Conservation (phyloP, 2,797 vertebrate genomes). For the Cynodonichthys magdalenae region DNA sequence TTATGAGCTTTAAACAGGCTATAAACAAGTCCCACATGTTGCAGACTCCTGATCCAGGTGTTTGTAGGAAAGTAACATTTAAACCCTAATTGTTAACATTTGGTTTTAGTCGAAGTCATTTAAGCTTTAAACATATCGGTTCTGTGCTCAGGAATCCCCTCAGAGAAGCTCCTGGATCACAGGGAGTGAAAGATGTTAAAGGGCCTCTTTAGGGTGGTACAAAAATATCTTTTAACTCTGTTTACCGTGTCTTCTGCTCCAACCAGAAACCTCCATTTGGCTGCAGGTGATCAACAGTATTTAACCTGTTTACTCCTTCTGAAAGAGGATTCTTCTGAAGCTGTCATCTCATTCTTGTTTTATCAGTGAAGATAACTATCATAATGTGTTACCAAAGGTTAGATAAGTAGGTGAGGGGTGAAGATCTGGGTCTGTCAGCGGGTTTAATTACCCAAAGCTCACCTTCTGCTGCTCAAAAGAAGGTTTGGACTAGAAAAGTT, state of each 20-base stretch:
- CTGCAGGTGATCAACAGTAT: neutral
- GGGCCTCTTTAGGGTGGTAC: constrained; percentile 45
- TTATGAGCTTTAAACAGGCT: too few species aligned
- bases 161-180: constrained; percentile 48
- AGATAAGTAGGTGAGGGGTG: constrained; percentile 5
- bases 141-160: constrained; percentile 54
- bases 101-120: constrained; percentile 37
- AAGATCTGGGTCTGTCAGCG: constrained; percentile 3
- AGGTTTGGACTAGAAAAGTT: too few species aligned
- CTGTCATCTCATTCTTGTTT: neutral
- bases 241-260: constrained; percentile 53
- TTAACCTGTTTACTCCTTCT: neutral
- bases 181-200: constrained; percentile 62
- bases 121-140: constrained; percentile 56
- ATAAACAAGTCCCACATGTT: too few species aligned
- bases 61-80: constrained; percentile 29
- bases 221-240: constrained; percentile 62
- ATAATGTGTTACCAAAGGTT: neutral
- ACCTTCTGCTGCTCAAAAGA: neutral
- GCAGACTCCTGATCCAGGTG: neutral
- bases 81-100: constrained; percentile 31
- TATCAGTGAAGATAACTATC: neutral
- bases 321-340: neutral
- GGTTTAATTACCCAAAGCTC: constrained; percentile 11
- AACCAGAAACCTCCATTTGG: constrained; percentile 25